A percentile compares a stretch with the other conserved stretches of the same genome.
Conservation (phyloP, 2,113 vertebrate species). For the Alethe castanea region DNA sequence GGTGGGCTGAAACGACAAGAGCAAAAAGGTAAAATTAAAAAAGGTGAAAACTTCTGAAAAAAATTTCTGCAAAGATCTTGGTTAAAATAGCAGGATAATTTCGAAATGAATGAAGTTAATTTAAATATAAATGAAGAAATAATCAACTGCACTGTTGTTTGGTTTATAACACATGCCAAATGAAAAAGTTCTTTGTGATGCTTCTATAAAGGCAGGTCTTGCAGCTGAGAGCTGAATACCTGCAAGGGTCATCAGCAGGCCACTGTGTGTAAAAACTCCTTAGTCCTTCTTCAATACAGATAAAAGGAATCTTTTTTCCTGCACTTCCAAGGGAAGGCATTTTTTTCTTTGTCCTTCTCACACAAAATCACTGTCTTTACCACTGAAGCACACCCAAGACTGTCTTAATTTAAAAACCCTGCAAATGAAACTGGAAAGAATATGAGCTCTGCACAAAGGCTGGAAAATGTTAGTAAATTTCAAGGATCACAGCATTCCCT, state of each 20-base stretch:
- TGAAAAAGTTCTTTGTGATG: background rate
- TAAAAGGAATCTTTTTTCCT: background rate
- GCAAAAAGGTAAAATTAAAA: background rate
- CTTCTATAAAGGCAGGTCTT: background rate
- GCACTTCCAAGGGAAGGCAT: background rate
- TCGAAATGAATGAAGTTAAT: background rate
- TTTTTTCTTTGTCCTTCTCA: background rate
- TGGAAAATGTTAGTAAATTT: background rate
- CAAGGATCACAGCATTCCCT: background rate
- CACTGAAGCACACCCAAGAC: background rate
- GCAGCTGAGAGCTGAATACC: background rate
- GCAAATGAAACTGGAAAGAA: background rate
- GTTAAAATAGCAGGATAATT: background rate
- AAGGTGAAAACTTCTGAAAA: background rate
- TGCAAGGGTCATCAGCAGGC: background rate
- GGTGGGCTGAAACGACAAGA: conserved; percentile 74
- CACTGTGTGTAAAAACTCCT: background rate
- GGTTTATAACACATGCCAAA: background rate
- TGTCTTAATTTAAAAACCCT: background rate
- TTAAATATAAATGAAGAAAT: background rate
- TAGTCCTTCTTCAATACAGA: background rate
- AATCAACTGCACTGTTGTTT: background rate
- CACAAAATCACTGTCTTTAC: background rate
- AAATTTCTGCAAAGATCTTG: background rate
- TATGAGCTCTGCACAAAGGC: background rate